phyloP scores from a whole-genome alignment of 2,888 invertebrate species.

The Brachynemurus nebulosus region DNA sequence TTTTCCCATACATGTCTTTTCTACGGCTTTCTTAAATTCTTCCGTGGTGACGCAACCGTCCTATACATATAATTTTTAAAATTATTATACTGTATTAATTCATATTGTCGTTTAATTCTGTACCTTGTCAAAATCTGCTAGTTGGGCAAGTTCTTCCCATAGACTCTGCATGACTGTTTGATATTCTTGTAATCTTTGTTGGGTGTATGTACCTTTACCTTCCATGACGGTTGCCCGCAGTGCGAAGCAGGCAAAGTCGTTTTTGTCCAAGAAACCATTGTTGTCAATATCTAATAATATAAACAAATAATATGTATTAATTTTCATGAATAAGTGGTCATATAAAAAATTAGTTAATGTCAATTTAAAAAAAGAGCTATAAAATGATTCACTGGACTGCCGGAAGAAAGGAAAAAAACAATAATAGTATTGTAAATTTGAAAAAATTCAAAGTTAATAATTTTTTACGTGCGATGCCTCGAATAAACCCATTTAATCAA shows the following conservation, averaged over 20 bases:
- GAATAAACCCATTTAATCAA: neutral
- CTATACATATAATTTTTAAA: no score
- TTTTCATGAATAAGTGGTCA: neutral
- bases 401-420: neutral
- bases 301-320: no score
- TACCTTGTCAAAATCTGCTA: constrained; percentile 80
- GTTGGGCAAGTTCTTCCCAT: constrained; percentile 74
- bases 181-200: constrained; percentile 57
- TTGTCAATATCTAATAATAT: constrained; percentile 60
- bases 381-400: neutral
- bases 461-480: neutral
- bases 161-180: constrained; percentile 70
- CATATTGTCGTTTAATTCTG: constrained; percentile 4
- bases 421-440: neutral
- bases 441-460: neutral
- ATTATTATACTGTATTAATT: neutral
- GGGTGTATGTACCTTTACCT: constrained; percentile 68
- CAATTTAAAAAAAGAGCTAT: neutral
- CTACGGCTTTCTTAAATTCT: constrained; percentile 69
- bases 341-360: neutral
- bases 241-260: constrained; percentile 73
- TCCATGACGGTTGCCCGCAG: constrained; percentile 67
- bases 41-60: constrained; percentile 69
- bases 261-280: constrained; percentile 69
- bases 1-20: constrained; percentile 65